Percentiles rank a stretch among this genome's conserved stretches.
Evolutionary conservation across 1,140 invertebrate genomes (phyloP).

Genomic region (Chironomus striatipennis): DNA sequence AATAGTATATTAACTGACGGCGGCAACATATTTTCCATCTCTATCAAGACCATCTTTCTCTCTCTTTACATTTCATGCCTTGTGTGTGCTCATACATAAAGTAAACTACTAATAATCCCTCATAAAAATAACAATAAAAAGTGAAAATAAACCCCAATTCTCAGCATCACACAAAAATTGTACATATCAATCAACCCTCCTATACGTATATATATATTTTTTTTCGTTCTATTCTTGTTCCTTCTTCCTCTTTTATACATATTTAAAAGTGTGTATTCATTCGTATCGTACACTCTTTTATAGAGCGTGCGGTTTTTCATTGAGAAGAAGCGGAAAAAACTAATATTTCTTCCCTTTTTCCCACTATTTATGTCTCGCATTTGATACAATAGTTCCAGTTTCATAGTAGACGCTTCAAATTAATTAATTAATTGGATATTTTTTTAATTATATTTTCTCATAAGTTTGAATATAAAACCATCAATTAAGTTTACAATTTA

Average conservation of each 20-base stretch:
- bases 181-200: slow-evolving; percentile 12
- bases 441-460: slow-evolving; percentile 13
- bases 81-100: neutral
- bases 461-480: neutral
- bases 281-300: neutral
- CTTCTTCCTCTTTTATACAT: neutral
- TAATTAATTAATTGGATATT: neutral
- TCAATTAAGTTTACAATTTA: slow-evolving; percentile 6
- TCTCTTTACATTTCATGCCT: neutral
- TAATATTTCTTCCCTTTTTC: neutral
- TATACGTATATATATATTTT: neutral
- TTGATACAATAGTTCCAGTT: neutral
- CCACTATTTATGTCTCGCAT: neutral
- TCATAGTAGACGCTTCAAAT: neutral
- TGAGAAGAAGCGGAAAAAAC: slow-evolving; percentile 5
- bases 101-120: slow-evolving; percentile 22
- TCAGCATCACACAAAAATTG: slow-evolving; percentile 12
- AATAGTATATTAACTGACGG: neutral
- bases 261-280: slow-evolving; percentile 9
- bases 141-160: slow-evolving; percentile 12
- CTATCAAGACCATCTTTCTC: neutral
- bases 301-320: slow-evolving; percentile 7
- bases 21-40: neutral
- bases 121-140: slow-evolving; percentile 23
- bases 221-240: too few relatives aligned